Percentiles rank a stretch among this genome's conserved stretches.
Conservation (phyloP, 1,140 invertebrate genomes). For the Hyphantria cunea region DNA sequence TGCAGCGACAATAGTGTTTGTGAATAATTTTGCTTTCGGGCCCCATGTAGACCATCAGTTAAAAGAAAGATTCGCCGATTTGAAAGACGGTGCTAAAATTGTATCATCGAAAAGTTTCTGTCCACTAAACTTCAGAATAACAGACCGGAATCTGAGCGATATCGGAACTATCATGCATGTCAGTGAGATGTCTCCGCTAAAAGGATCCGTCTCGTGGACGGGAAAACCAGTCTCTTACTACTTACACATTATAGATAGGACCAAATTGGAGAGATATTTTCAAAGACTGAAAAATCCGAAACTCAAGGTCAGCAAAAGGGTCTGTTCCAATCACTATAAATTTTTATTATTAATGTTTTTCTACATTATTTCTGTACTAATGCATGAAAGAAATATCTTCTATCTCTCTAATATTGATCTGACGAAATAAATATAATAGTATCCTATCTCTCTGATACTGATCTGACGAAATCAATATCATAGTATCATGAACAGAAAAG, state of each 20-base stretch:
- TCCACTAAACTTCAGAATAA: conserved; percentile 98
- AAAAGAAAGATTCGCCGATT: conserved; percentile 97
- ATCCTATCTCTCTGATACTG: too few species aligned
- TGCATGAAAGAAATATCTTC: too few species aligned
- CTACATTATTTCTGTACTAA: neutral
- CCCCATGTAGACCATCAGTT: conserved; percentile 98
- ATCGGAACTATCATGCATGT: conserved; percentile 99
- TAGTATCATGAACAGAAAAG: too few species aligned
- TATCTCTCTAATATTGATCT: too few species aligned
- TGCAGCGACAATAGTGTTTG: conserved; percentile 96
- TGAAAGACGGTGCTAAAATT: conserved; percentile 97
- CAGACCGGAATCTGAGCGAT: conserved; percentile 92
- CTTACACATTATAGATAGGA: conserved; percentile 97
- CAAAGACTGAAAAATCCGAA: conserved; percentile 94
- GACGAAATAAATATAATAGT: too few species aligned
- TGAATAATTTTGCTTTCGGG: conserved; percentile 99
- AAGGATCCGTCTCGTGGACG: conserved; percentile 98
- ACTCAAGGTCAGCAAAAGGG: conserved; percentile 85
- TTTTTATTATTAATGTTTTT: conserved; percentile 33
- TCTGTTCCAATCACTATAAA: conserved; percentile 75
- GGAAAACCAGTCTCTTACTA: conserved; percentile 99
- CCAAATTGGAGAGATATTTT: conserved; percentile 98
- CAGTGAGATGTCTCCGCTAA: conserved; percentile 95
- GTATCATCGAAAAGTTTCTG: conserved; percentile 99
- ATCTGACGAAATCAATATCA: too few species aligned